Evolutionary conservation across 37 sponge, comb jelly and placozoan genomes (phyloP).

Genomic region (Corticium candelabrum): DNA sequence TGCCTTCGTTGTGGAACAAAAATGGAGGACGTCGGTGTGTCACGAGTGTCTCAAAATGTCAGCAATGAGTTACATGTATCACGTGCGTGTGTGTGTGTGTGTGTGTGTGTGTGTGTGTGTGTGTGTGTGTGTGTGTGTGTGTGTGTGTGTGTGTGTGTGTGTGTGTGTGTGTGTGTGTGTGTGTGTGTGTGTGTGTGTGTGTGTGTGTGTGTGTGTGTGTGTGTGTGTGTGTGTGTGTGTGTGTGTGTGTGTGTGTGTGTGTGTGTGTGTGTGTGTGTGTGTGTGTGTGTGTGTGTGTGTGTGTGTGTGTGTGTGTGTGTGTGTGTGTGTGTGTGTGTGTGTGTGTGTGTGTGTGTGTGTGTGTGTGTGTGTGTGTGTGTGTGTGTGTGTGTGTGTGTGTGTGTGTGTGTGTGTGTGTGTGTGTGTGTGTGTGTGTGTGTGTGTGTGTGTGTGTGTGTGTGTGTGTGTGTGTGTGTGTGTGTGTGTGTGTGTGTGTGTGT

Average conservation of each 20-base stretch:
- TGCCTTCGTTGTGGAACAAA: too few relatives aligned
- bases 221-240: background rate
- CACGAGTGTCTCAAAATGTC: background rate
- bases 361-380: conserved; percentile 8
- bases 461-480: background rate
- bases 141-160: conserved; percentile 3
- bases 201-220: background rate
- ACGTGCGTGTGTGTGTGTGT: background rate
- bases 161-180: background rate
- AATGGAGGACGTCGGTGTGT: background rate
- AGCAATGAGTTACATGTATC: background rate
- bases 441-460: conserved; percentile 20
- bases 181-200: conserved; percentile 15
- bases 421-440: conserved; percentile 25
- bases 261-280: conserved; percentile 7
- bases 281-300: background rate
- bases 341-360: conserved; percentile 11
- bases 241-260: background rate
- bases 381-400: background rate
- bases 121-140: background rate
- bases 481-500: background rate
- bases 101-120: conserved; percentile 5
- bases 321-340: conserved; percentile 12
- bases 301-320: background rate
- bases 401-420: conserved; percentile 19